phyloP scores from a whole-genome alignment of 2,797 vertebrate species.

The Sebastes minor region DNA sequence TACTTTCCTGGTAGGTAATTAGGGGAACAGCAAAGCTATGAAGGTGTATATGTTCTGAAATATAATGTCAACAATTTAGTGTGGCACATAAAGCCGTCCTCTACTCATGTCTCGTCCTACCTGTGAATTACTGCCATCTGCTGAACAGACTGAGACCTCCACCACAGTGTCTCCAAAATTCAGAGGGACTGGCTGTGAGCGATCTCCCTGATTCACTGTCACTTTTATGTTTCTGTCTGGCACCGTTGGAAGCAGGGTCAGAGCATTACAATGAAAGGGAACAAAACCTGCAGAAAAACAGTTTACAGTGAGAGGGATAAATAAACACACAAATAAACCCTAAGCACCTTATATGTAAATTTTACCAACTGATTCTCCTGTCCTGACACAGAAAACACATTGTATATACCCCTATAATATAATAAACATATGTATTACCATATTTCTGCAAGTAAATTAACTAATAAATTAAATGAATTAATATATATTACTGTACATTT shows the following conservation, averaged over 20 bases:
- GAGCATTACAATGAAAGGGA: slow-evolving; percentile 55
- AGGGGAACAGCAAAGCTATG: background rate
- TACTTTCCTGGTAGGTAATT: background rate
- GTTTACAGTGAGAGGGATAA: background rate
- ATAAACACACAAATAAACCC: background rate
- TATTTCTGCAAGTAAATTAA: background rate
- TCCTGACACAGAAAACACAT: background rate
- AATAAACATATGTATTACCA: background rate
- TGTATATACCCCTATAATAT: background rate
- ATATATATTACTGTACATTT: background rate
- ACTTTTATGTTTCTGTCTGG: slow-evolving; percentile 69
- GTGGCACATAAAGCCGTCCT: background rate
- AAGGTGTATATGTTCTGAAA: background rate
- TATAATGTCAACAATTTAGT: background rate
- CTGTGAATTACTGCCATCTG: slow-evolving; percentile 81
- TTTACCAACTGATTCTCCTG: background rate
- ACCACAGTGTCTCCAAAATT: slow-evolving; percentile 71
- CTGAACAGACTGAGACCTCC: slow-evolving; percentile 71
- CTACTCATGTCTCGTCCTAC: slow-evolving; percentile 27
- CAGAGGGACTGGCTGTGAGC: slow-evolving; percentile 36
- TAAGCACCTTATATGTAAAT: background rate
- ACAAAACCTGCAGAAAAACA: slow-evolving; percentile 24
- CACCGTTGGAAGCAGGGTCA: slow-evolving; percentile 56
- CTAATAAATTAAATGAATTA: background rate
- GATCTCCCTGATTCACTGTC: slow-evolving; percentile 52